phyloP scores from a whole-genome alignment of 2,888 invertebrate species.

The Zonitis immaculata region DNA sequence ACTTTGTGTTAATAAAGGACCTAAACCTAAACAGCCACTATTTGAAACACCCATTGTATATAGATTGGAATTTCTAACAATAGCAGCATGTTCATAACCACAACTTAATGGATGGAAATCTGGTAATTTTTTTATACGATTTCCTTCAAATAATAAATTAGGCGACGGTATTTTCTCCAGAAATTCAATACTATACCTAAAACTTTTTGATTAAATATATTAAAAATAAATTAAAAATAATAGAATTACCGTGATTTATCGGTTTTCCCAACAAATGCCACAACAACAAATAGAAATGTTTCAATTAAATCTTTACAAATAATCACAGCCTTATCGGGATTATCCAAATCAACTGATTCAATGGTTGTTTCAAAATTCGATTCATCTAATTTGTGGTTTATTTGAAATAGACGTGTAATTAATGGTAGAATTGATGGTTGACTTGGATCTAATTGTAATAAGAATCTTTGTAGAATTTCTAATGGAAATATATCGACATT shows the following conservation, averaged over 20 bases:
- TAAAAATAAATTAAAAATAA: too few relatives aligned
- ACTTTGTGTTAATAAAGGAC: constrained; percentile 52
- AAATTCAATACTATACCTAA: constrained; percentile 40
- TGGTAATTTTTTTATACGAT: constrained; percentile 43
- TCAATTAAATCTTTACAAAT: constrained; percentile 51
- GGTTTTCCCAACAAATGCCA: constrained; percentile 48
- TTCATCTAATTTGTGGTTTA: constrained; percentile 40
- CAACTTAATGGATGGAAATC: constrained; percentile 51
- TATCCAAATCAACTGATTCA: constrained; percentile 49
- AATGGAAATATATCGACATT: constrained; percentile 38
- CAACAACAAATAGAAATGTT: constrained; percentile 51
- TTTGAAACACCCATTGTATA: constrained; percentile 61
- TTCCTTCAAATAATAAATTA: constrained; percentile 25
- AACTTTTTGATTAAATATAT: too few relatives aligned
- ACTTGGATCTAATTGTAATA: constrained; percentile 59
- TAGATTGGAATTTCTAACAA: constrained; percentile 57
- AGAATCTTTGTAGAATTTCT: constrained; percentile 49
- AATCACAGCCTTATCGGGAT: constrained; percentile 33
- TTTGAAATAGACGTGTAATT: constrained; percentile 41
- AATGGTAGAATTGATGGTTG: constrained; percentile 52
- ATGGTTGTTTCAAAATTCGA: constrained; percentile 51
- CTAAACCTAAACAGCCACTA: constrained; percentile 56
- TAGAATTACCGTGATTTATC: too few relatives aligned
- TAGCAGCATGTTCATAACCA: constrained; percentile 59
- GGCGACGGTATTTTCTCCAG: constrained; percentile 35